phyloP scores from a whole-genome alignment of 2,888 invertebrate species.

The Xestia rhomboidea region DNA sequence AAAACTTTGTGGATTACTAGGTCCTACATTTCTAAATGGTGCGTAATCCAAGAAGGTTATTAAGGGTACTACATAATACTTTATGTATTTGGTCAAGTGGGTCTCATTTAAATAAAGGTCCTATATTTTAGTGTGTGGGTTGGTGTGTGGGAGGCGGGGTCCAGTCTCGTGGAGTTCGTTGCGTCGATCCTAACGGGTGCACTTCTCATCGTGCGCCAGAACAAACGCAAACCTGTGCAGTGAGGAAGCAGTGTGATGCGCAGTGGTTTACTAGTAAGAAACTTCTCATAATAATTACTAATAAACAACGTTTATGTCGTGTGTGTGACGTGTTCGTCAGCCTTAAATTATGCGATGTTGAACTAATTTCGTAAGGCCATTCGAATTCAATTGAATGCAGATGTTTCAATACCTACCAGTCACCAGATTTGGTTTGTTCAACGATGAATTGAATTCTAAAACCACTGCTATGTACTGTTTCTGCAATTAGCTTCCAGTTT shows the following conservation, averaged over 20 bases:
- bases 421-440: conserved; percentile 28
- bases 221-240: conserved; percentile 92
- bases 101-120: conserved; percentile 34
- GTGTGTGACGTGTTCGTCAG: no score
- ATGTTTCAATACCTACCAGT: conserved; percentile 31
- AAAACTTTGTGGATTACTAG: conserved; percentile 34
- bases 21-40: conserved; percentile 7
- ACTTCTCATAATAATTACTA: neutral
- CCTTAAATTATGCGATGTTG: conserved; percentile 26
- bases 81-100: conserved; percentile 16
- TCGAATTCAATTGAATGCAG: conserved; percentile 31
- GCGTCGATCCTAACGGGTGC: conserved; percentile 92
- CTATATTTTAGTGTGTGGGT: conserved; percentile 91
- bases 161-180: conserved; percentile 94
- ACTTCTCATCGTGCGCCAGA: conserved; percentile 91
- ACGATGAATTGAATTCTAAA: conserved; percentile 24
- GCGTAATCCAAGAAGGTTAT: conserved; percentile 27
- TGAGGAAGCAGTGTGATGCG: conserved; percentile 92
- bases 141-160: conserved; percentile 94
- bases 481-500: neutral
- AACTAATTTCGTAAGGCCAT: conserved; percentile 38
- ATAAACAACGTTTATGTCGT: neutral
- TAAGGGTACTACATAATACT: neutral
- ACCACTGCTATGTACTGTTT: neutral
- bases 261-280: conserved; percentile 95